Evolutionary conservation across 2,797 vertebrate species (phyloP).

Genomic region (Phyllotis vaccarum): DNA sequence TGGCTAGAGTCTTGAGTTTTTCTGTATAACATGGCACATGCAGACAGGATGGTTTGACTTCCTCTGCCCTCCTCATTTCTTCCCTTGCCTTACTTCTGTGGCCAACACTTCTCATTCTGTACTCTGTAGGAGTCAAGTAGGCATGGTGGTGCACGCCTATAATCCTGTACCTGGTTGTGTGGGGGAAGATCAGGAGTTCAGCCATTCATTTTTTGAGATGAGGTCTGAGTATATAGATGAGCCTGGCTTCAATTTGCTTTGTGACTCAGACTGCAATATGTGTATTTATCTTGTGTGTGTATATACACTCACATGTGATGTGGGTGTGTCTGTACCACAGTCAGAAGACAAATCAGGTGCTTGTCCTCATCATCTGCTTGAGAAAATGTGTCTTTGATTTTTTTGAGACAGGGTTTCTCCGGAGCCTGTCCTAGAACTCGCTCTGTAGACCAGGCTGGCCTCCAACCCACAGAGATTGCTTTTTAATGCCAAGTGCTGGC

Average conservation of each 20-base stretch:
- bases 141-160: not conserved
- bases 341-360: not conserved
- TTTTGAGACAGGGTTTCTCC: too few species aligned
- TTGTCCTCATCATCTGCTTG: not conserved
- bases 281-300: not conserved
- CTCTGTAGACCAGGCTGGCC: too few species aligned
- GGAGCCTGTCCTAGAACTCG: too few species aligned
- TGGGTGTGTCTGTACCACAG: not conserved
- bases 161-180: too few species aligned
- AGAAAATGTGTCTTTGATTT: not conserved
- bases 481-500: too few species aligned
- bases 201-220: not conserved
- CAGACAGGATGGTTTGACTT: not conserved
- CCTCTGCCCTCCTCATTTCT: not conserved
- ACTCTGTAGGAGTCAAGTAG: not conserved
- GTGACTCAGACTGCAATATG: not conserved
- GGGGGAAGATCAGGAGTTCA: not conserved
- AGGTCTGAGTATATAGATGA: not conserved
- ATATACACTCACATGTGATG: not conserved
- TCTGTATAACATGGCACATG: not conserved
- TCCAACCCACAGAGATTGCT: too few species aligned
- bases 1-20: not conserved
- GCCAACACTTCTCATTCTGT: not conserved
- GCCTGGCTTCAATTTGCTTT: not conserved
- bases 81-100: not conserved